Conservation (phyloP, 37 sponge, comb jelly and placozoan species). For the Halisarca cf. caerulea region DNA sequence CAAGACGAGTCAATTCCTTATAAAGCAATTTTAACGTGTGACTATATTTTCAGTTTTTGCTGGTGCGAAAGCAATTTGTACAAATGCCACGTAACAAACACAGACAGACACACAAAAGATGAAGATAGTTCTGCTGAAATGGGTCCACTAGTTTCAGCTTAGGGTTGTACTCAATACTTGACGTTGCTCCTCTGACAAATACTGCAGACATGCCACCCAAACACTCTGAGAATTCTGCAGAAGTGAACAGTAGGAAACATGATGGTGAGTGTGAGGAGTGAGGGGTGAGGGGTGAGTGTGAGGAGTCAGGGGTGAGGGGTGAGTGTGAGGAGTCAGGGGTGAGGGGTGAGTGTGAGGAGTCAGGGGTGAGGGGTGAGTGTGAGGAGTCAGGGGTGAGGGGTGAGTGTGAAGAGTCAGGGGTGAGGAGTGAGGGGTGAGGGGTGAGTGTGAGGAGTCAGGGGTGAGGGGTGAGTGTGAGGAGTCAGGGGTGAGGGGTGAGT, state of each 20-base stretch:
- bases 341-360: not conserved
- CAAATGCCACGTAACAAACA: no score
- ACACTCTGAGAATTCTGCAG: constrained; percentile 66
- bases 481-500: not conserved
- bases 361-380: not conserved
- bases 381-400: not conserved
- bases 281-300: not conserved
- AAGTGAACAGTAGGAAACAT: not conserved
- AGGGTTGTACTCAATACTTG: constrained; percentile 54
- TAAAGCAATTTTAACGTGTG: no score
- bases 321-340: not conserved
- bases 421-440: not conserved
- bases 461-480: constrained; percentile 3
- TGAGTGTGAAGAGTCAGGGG: not conserved
- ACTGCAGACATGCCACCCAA: constrained; percentile 68
- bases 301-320: not conserved
- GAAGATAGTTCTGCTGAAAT: no score
- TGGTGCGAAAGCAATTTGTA: no score
- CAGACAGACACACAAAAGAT: no score
- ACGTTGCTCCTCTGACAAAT: constrained; percentile 63
- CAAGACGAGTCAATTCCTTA: no score
- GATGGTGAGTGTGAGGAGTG: not conserved
- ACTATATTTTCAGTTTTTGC: no score
- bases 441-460: not conserved
- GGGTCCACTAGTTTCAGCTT: not conserved